Evolutionary conservation across 2,888 invertebrate species (phyloP).

Genomic region (Formica aserva): DNA sequence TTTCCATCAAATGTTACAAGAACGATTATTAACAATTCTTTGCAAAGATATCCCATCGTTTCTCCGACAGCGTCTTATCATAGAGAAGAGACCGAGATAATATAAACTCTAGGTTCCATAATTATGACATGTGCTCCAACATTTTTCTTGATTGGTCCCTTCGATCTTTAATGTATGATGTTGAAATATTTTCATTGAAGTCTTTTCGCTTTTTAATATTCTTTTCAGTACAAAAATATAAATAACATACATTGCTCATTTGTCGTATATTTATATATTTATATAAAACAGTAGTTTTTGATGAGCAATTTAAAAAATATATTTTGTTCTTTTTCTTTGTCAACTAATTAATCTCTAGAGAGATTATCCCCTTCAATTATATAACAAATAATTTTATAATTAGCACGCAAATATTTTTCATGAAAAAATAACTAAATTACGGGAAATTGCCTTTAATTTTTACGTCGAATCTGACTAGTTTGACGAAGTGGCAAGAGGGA

Average conservation of each 20-base stretch:
- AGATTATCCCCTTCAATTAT: neutral
- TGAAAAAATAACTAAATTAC: neutral
- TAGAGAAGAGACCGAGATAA: neutral
- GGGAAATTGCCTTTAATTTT: neutral
- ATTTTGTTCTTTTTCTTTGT: neutral
- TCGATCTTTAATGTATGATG: neutral
- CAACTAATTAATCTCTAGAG: neutral
- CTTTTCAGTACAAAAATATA: neutral
- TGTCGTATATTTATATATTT: neutral
- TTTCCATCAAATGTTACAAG: constrained; percentile 42
- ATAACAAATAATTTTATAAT: neutral
- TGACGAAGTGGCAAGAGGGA: neutral
- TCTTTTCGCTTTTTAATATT: neutral
- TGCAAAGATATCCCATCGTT: neutral
- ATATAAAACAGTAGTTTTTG: neutral
- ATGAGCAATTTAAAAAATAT: neutral
- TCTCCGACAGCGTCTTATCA: constrained; percentile 27
- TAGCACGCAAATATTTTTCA: neutral
- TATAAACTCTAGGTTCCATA: neutral
- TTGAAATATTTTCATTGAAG: neutral
- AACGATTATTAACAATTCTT: neutral
- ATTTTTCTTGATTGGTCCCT: neutral
- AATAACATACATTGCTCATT: neutral
- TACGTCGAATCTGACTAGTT: neutral
- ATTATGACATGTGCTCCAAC: neutral